These are phyloP conservation scores for Euschistus heros DNA, from an alignment of 1,140 invertebrate species.

Conservation along the genomic window DNA sequence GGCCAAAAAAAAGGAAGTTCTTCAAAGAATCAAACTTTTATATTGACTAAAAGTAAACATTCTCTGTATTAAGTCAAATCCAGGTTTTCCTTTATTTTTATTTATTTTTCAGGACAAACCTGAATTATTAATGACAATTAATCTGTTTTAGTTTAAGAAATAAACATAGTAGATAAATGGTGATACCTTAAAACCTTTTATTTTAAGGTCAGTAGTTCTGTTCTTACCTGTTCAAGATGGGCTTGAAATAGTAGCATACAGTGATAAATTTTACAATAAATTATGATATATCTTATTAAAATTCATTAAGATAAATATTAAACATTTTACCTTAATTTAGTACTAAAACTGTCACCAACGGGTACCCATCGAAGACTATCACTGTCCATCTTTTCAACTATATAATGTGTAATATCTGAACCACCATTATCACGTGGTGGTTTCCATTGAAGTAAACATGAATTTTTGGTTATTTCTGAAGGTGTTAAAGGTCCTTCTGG, in stretches of 20 bases:
- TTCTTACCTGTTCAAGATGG: no score
- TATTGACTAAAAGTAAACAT: background rate
- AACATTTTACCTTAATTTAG: constrained; percentile 36
- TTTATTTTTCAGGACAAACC: background rate
- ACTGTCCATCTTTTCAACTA: constrained; percentile 90
- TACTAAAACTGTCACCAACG: constrained; percentile 62
- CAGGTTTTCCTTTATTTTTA: background rate
- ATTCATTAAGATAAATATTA: no score
- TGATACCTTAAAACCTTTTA: no score
- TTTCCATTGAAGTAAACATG: constrained; percentile 71
- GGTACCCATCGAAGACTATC: constrained; percentile 90
- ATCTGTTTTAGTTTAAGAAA: no score
- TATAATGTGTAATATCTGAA: constrained; percentile 80
- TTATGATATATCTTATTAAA: no score
- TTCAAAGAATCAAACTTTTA: background rate
- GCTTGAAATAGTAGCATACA: no score
- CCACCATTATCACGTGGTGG: constrained; percentile 88
- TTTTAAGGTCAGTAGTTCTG: no score
- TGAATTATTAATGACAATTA: no score
- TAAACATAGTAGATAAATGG: no score
- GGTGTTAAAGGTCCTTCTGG: constrained; percentile 80
- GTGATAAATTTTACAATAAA: no score
- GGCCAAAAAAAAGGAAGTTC: background rate
- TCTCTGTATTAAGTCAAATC: background rate
- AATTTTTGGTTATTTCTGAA: constrained; percentile 73